These are phyloP conservation scores for Nasonovia ribisnigri DNA, from an alignment of 2,888 invertebrate genomes.

Conservation along the genomic window DNA sequence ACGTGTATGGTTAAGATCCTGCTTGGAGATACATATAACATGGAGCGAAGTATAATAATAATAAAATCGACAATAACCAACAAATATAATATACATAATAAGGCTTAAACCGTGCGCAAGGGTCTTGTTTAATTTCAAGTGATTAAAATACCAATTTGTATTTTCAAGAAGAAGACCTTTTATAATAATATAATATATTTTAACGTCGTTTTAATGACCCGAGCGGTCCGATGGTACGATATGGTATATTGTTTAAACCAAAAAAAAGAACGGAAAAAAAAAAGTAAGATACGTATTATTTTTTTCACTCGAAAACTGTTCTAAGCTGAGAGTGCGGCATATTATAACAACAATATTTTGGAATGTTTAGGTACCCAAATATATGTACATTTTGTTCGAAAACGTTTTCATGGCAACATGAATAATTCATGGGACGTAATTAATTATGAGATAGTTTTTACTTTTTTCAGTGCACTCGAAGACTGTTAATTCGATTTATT, in stretches of 20 bases:
- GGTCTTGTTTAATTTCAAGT: slow-evolving; percentile 33
- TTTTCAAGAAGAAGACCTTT: neutral
- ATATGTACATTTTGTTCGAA: neutral
- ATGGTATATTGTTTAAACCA: neutral
- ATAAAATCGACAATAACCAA: neutral
- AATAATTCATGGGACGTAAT: slow-evolving; percentile 42
- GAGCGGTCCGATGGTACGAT: neutral
- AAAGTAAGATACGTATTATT: neutral
- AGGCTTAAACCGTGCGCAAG: neutral
- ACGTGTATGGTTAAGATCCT: slow-evolving; percentile 30
- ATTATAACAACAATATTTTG: slow-evolving; percentile 6
- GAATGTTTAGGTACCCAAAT: neutral
- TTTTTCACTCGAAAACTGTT: neutral
- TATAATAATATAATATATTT: slow-evolving; percentile 5
- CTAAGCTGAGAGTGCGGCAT: neutral
- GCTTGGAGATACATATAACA: neutral
- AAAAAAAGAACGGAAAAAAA: neutral
- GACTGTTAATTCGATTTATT: slow-evolving; percentile 8
- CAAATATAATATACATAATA: neutral
- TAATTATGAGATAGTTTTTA: slow-evolving; percentile 29
- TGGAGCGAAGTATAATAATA: neutral
- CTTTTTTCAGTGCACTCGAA: neutral
- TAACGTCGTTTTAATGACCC: slow-evolving; percentile 42
- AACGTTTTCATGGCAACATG: slow-evolving; percentile 6
- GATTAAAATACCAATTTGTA: slow-evolving; percentile 55